Conservation (phyloP, 2,888 invertebrate genomes). For the Netelia melanura region DNA sequence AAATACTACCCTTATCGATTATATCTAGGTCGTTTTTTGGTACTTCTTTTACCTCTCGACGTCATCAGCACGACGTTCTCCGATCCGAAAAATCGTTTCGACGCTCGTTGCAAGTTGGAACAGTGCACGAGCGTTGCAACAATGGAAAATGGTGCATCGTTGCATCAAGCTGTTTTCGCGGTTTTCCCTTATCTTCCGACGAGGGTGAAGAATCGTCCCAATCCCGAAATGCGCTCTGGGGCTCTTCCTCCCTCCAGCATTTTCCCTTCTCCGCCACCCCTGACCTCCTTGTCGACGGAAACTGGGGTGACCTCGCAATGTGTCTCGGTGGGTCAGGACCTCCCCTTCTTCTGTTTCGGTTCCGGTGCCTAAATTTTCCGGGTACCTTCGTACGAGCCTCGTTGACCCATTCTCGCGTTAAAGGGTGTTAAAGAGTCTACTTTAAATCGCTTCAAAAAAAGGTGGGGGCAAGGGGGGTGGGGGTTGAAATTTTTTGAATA, state of each 20-base stretch:
- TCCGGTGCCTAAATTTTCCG: too few relatives aligned
- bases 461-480: too few relatives aligned
- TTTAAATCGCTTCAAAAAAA: too few relatives aligned
- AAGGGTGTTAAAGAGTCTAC: too few relatives aligned
- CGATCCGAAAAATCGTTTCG: too few relatives aligned
- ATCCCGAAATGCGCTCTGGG: slow-evolving; percentile 69
- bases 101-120: not conserved
- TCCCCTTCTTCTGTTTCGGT: slow-evolving; percentile 5
- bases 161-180: slow-evolving; percentile 68
- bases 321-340: slow-evolving; percentile 52
- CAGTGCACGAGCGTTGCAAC: slow-evolving; percentile 3
- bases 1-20: too few relatives aligned
- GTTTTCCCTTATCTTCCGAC: slow-evolving; percentile 73
- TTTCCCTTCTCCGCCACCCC: not conserved
- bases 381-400: too few relatives aligned
- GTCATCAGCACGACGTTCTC: too few relatives aligned
- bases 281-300: slow-evolving; percentile 74
- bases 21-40: not conserved
- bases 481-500: too few relatives aligned
- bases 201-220: slow-evolving; percentile 76
- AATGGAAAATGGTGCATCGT: slow-evolving; percentile 55
- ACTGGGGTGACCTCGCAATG: slow-evolving; percentile 67
- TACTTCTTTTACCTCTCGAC: not conserved
- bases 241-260: slow-evolving; percentile 45
- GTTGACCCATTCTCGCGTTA: too few relatives aligned